Percentiles rank a stretch among this genome's conserved stretches.
Conservation (phyloP, 2,888 invertebrate species). For the Lithosia quadra region DNA sequence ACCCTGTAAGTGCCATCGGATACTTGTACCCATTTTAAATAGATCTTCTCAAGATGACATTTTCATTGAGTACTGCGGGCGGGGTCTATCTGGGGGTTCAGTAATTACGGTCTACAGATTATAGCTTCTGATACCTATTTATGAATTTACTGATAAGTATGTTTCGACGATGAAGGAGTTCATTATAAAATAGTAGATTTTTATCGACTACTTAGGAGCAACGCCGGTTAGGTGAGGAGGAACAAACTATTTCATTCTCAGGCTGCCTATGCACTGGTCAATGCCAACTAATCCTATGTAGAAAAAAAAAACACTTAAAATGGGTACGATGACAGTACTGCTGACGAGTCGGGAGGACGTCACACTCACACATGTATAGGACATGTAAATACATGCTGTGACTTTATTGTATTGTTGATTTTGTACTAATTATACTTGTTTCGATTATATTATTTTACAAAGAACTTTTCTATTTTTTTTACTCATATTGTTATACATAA, state of each 20-base stretch:
- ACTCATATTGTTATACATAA: conserved; percentile 71
- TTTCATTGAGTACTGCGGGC: conserved; percentile 57
- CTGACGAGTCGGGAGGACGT: conserved; percentile 57
- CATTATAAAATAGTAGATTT: conserved; percentile 67
- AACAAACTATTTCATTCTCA: conserved; percentile 26
- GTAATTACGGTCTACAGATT: conserved; percentile 59
- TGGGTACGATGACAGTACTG: conserved; percentile 72
- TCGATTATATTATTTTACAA: conserved; percentile 63
- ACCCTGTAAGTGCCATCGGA: conserved; percentile 80
- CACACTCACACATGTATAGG: conserved; percentile 58
- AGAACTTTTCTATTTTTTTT: conserved; percentile 65
- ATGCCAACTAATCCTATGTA: conserved; percentile 70
- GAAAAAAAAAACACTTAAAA: conserved; percentile 68
- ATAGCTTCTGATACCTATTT: conserved; percentile 68
- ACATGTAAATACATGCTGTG: conserved; percentile 76
- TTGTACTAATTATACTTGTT: conserved; percentile 63
- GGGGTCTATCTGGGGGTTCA: conserved; percentile 28
- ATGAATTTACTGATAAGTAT: conserved; percentile 64
- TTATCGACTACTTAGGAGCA: conserved; percentile 59
- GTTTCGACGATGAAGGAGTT: conserved; percentile 54
- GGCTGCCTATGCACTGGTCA: conserved; percentile 58
- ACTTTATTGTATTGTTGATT: conserved; percentile 78
- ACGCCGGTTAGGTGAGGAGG: conserved; percentile 39
- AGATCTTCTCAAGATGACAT: conserved; percentile 64
- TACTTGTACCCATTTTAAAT: conserved; percentile 82